phyloP scores from a whole-genome alignment of 2,113 vertebrate genomes.

The Anhinga rufa region DNA sequence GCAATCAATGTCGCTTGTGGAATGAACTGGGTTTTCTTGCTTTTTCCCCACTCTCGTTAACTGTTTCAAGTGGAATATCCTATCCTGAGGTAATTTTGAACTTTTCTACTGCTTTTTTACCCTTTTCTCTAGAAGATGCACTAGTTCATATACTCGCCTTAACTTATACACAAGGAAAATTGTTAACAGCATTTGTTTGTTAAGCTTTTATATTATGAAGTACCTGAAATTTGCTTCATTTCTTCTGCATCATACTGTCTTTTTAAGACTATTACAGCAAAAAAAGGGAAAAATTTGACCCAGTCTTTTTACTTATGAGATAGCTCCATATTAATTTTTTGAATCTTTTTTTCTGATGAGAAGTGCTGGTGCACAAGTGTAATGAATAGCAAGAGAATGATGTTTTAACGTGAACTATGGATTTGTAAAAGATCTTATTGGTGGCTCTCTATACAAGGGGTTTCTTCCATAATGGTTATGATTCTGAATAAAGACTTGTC shows the following conservation, averaged over 20 bases:
- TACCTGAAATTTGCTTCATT: not conserved
- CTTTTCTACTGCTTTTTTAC: accelerated
- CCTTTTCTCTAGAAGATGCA: accelerated
- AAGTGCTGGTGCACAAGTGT: not conserved
- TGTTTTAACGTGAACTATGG: not conserved
- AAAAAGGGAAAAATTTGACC: not conserved
- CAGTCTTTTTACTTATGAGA: not conserved
- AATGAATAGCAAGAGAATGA: not conserved
- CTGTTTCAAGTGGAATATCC: not conserved
- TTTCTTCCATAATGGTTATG: not conserved
- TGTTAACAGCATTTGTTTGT: not conserved
- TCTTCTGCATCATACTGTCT: not conserved
- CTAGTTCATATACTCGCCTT: not conserved
- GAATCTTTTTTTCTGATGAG: not conserved
- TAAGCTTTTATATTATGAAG: not conserved
- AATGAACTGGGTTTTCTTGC: not conserved
- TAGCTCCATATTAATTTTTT: not conserved
- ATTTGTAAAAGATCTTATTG: not conserved
- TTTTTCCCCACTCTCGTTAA: not conserved
- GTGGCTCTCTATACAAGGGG: accelerated
- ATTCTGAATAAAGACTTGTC: not conserved
- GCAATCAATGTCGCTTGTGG: not conserved
- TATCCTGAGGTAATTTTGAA: not conserved
- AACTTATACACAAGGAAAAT: not conserved
- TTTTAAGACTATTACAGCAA: not conserved